These are phyloP conservation scores for Rhaphigaster nebulosa DNA, from an alignment of 2,888 invertebrate genomes.

Conservation along the genomic window DNA sequence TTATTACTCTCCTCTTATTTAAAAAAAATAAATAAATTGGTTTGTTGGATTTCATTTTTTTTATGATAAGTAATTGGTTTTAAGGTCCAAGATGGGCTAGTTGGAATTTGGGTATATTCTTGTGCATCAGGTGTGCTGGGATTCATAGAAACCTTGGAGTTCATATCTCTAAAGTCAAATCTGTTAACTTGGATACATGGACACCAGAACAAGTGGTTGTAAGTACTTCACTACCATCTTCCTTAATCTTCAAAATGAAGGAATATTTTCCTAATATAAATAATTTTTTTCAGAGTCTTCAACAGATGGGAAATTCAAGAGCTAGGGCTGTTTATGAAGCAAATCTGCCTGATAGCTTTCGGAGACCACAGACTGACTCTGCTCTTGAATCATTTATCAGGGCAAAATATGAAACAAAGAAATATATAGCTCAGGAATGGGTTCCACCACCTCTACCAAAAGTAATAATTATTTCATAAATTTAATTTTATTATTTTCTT, in stretches of 20 bases:
- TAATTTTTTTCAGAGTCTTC: slow-evolving; percentile 75
- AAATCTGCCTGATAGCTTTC: slow-evolving; percentile 93
- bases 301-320: slow-evolving; percentile 98
- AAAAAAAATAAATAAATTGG: no score
- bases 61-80: slow-evolving; percentile 62
- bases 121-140: slow-evolving; percentile 98
- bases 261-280: background rate
- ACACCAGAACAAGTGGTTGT: slow-evolving; percentile 96
- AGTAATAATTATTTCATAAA: slow-evolving; percentile 70
- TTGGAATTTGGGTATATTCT: slow-evolving; percentile 98
- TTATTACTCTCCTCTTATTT: background rate
- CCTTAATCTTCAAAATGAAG: background rate
- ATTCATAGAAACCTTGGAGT: slow-evolving; percentile 99
- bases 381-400: slow-evolving; percentile 96
- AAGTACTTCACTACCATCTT: slow-evolving; percentile 67
- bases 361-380: slow-evolving; percentile 94
- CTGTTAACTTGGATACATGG: slow-evolving; percentile 98
- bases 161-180: slow-evolving; percentile 98
- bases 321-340: slow-evolving; percentile 98
- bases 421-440: slow-evolving; percentile 98
- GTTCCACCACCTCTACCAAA: slow-evolving; percentile 88
- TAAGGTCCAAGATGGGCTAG: slow-evolving; percentile 99
- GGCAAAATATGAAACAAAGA: slow-evolving; percentile 98
- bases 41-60: background rate
- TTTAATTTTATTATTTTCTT: background rate